Conservation (phyloP, 1,140 invertebrate species). For the Formica selysi region DNA sequence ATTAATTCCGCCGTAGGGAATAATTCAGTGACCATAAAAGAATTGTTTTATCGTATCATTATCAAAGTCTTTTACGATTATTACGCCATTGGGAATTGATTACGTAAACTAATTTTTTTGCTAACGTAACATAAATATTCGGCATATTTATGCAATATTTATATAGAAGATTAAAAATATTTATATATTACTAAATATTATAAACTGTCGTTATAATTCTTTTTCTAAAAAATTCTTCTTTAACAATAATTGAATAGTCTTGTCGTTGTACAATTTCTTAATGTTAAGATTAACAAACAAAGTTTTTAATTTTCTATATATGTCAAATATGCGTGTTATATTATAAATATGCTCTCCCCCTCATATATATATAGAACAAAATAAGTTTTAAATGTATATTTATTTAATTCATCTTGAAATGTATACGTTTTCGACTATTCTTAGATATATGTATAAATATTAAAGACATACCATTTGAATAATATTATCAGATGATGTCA, state of each 20-base stretch:
- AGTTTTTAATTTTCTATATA: background rate
- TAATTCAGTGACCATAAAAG: background rate
- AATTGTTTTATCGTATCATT: background rate
- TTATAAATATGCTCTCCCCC: background rate
- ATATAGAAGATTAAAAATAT: background rate
- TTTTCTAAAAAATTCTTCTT: background rate
- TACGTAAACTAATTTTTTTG: background rate
- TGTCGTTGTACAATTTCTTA: background rate
- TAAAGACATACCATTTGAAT: conserved; percentile 75
- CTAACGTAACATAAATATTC: background rate
- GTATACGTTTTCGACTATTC: background rate
- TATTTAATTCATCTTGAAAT: conserved; percentile 13
- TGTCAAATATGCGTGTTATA: background rate
- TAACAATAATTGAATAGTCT: background rate
- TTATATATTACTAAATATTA: background rate
- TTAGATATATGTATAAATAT: background rate
- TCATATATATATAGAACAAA: background rate
- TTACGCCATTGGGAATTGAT: conserved; percentile 3
- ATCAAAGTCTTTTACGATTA: background rate
- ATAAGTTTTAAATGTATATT: background rate
- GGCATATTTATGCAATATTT: background rate
- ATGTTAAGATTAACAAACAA: background rate
- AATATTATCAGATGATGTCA: conserved; percentile 78
- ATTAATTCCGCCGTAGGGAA: background rate
- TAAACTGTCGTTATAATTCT: background rate